phyloP scores from a whole-genome alignment of 2,797 vertebrate genomes.

The Malurus splendens region DNA sequence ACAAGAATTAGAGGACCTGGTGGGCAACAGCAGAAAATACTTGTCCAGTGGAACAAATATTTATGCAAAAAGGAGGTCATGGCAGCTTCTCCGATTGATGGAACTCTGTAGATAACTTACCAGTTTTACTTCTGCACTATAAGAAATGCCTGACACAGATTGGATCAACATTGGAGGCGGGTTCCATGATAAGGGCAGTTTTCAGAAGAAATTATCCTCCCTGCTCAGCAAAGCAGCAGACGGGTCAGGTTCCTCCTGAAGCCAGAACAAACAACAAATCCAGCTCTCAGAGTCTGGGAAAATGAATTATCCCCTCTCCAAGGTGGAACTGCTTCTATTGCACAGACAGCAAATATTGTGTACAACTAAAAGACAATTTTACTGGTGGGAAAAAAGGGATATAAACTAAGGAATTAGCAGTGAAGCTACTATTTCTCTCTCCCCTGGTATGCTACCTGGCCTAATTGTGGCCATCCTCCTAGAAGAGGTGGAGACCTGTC shows the following conservation, averaged over 20 bases:
- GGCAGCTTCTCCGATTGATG: neutral
- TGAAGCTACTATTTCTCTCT: neutral
- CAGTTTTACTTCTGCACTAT: neutral
- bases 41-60: neutral
- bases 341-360: neutral
- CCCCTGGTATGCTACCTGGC: neutral
- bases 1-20: neutral
- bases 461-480: accelerated
- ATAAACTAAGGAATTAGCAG: neutral
- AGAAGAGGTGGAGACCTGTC: neutral
- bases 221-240: neutral
- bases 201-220: conserved; percentile 6
- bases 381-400: neutral
- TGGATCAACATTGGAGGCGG: neutral
- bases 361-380: neutral
- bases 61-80: neutral
- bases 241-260: neutral
- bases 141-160: neutral
- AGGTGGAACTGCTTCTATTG: neutral
- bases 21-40: neutral
- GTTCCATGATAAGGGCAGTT: neutral
- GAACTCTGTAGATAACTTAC: neutral
- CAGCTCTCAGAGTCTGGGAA: neutral
- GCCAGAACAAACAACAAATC: conserved; percentile 6
- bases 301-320: neutral